Conservation (phyloP, 2,888 invertebrate species). For the Alentia gelatinosa region DNA sequence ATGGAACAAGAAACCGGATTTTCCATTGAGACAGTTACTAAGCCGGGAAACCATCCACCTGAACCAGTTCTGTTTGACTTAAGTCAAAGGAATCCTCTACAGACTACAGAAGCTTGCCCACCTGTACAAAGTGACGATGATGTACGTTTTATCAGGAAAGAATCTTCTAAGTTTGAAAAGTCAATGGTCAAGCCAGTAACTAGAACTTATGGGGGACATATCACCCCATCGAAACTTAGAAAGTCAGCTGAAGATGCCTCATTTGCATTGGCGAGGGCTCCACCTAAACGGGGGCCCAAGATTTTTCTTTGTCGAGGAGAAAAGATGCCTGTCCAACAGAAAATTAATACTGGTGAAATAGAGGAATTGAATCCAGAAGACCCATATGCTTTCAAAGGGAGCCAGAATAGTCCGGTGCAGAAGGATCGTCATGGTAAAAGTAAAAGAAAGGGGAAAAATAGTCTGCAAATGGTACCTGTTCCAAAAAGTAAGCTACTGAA, state of each 20-base stretch:
- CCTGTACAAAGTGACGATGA: not conserved
- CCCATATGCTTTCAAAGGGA: constrained; percentile 72
- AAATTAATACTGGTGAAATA: not conserved
- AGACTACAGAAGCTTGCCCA: too few relatives aligned
- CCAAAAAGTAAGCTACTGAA: not conserved
- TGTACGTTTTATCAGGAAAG: not conserved
- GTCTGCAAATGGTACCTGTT: not conserved
- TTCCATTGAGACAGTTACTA: too few relatives aligned
- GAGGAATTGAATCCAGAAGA: constrained; percentile 60
- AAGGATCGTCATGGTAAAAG: not conserved
- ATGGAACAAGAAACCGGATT: too few relatives aligned
- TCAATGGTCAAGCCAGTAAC: constrained; percentile 37
- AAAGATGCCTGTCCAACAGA: not conserved
- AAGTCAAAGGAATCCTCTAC: not conserved
- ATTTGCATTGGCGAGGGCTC: not conserved
- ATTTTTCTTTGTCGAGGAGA: not conserved
- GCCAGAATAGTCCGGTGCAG: constrained; percentile 67
- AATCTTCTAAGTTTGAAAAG: not conserved
- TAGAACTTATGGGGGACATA: not conserved
- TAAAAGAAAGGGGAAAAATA: not conserved
- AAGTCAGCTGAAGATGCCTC: not conserved
- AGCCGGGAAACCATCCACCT: too few relatives aligned
- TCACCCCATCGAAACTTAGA: not conserved
- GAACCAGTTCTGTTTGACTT: constrained; percentile 39
- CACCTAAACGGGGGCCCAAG: not conserved